Base-by-base conservation (phyloP, 2,113 vertebrate species). In the Tragelaphus strepsiceros region DNA sequence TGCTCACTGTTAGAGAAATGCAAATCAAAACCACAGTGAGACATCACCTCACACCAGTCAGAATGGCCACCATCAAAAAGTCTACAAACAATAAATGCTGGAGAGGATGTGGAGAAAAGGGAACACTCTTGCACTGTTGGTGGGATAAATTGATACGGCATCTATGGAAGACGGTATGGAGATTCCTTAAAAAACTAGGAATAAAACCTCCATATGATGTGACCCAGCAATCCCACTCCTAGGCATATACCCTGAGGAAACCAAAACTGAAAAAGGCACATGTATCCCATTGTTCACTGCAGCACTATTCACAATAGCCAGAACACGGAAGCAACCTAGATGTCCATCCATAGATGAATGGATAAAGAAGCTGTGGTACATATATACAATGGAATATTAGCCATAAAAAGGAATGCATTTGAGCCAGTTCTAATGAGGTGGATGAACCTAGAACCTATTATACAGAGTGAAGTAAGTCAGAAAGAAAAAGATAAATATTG, bases 91-190 rank as follows among this genome's bases (percentile, higher is more conserved):
- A 1, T 67, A 35, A 35, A 35, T 6, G 64, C n/a, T 71, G 64
- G 17, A 71, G 64, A 5, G 64, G 17, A 19, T 22, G 17, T 35
- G n/a, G 9, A 35, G 17, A 22, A 22, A 67, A 71, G n/a, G 17
- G 64, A 21, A 35, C 0, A 0, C 10, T 22, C n/a, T 22, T 35
- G 4, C 64, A 1, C 64, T 71, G 17, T 6, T 35, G 17, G n/a
- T 35, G 17, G 64, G n/a, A 71, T 61, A 61, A 22, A 71, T 0
- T 35, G 64, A 71, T 71, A 71, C 19, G 12, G n/a, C 19, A 9
- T 12, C 64, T 71, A 1, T 71, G 17, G 17, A 35, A 71, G 64
- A 71, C 0, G 0, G 64, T 11, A 71, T 2, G 19, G n/a, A 71
- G 64, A 11, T 35, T 71, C 9, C 64, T 35, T 71, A 35, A 71